A percentile compares a stretch with the other conserved stretches of the same genome.
Evolutionary conservation across 2,888 invertebrate genomes (phyloP).

Genomic region (Oeneis ivallda): DNA sequence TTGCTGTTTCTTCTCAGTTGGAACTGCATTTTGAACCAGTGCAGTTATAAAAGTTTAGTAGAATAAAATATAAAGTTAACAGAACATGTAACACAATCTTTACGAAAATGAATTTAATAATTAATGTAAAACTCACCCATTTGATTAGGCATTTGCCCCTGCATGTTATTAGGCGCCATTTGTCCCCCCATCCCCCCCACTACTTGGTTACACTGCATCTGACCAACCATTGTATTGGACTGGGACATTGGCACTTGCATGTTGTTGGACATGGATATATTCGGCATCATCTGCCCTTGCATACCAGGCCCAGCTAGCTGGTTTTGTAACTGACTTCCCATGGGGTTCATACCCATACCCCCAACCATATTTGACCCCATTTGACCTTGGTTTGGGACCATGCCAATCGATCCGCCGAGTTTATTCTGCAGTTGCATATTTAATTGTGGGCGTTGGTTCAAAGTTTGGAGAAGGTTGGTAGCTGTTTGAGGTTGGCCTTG

Average conservation of each 20-base stretch:
- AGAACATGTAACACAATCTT: no score
- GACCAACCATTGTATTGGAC: slow-evolving; percentile 62
- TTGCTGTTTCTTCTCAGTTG: no score
- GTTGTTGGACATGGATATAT: slow-evolving; percentile 67
- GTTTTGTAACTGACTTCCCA: slow-evolving; percentile 74
- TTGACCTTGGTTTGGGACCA: slow-evolving; percentile 78
- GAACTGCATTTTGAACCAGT: no score
- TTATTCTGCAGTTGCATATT: slow-evolving; percentile 83
- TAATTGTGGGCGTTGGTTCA: slow-evolving; percentile 85
- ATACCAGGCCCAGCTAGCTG: slow-evolving; percentile 67
- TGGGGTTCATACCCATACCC: slow-evolving; percentile 74
- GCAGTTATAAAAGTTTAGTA: no score
- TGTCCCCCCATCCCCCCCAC: slow-evolving; percentile 76
- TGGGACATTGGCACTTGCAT: slow-evolving; percentile 72
- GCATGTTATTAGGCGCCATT: slow-evolving; percentile 64
- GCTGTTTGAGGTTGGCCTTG: slow-evolving; percentile 82
- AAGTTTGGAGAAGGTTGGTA: slow-evolving; percentile 87
- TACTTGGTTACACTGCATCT: slow-evolving; percentile 74
- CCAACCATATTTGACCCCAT: slow-evolving; percentile 78
- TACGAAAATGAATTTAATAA: no score
- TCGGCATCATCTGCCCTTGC: slow-evolving; percentile 76
- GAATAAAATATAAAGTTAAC: no score
- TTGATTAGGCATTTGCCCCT: slow-evolving; percentile 69
- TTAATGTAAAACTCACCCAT: slow-evolving; percentile 60
- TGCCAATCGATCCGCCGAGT: slow-evolving; percentile 78